Conservation (phyloP, 2,113 vertebrate species). For the Ageneiosus marmoratus region DNA sequence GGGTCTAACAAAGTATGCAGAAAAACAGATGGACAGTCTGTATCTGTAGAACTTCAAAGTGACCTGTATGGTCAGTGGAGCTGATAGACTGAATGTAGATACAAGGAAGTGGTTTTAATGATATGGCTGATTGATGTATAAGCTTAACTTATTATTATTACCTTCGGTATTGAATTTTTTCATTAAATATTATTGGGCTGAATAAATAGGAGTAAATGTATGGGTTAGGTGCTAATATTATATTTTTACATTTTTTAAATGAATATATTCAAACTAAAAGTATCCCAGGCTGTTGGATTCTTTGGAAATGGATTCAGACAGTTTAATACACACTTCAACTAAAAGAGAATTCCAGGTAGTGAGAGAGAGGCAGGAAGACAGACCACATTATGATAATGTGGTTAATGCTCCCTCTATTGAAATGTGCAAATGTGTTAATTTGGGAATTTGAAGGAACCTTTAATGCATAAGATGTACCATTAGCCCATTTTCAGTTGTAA, state of each 20-base stretch:
- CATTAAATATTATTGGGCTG: not conserved
- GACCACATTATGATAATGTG: slow-evolving; percentile 57
- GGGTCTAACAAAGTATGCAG: too few species aligned
- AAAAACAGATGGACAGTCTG: too few species aligned
- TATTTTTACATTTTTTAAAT: not conserved
- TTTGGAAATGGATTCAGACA: not conserved
- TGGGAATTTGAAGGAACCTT: slow-evolving; percentile 59
- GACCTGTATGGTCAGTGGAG: too few species aligned
- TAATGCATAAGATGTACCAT: slow-evolving; percentile 51
- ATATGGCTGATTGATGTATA: too few species aligned
- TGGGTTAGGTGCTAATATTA: not conserved
- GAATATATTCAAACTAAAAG: not conserved
- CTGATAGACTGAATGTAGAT: too few species aligned
- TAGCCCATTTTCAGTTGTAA: slow-evolving; percentile 52
- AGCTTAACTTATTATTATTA: too few species aligned
- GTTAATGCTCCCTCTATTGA: slow-evolving; percentile 52
- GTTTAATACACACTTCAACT: slow-evolving; percentile 39
- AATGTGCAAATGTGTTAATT: slow-evolving; percentile 64
- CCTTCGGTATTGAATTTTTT: not conserved
- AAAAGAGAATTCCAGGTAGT: slow-evolving; percentile 44
- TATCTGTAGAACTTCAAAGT: too few species aligned
- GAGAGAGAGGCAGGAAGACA: slow-evolving; percentile 38
- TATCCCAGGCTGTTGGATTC: not conserved
- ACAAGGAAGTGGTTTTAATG: too few species aligned
- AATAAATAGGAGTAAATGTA: not conserved